Percentiles rank a stretch among this genome's conserved stretches.
These are phyloP conservation scores for Plutomurus gul DNA, from an alignment of 1,140 invertebrate species.

Conservation along the genomic window DNA sequence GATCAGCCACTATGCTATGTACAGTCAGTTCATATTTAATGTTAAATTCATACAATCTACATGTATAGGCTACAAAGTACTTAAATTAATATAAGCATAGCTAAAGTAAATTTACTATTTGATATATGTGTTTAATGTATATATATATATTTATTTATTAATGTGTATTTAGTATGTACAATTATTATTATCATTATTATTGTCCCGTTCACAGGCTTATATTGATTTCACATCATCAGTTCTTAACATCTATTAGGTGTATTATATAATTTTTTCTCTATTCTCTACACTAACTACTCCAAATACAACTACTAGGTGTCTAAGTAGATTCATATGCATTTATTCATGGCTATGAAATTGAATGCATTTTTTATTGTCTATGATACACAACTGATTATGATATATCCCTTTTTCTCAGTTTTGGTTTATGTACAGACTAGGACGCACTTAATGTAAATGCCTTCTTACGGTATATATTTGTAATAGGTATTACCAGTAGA, in stretches of 20 bases:
- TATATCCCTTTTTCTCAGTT: slow-evolving; percentile 35
- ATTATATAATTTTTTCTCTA: background rate
- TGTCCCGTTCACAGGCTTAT: slow-evolving; percentile 49
- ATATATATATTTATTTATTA: too few relatives aligned
- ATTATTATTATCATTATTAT: slow-evolving; percentile 43
- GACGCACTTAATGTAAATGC: slow-evolving; percentile 14
- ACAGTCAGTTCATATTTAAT: background rate
- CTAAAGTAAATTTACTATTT: background rate
- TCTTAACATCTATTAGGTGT: background rate
- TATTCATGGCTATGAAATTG: background rate
- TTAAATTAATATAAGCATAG: background rate
- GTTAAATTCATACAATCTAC: background rate
- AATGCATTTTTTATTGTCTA: slow-evolving; percentile 44
- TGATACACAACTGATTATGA: slow-evolving; percentile 52
- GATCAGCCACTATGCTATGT: background rate
- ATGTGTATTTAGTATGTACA: background rate
- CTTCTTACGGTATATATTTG: background rate
- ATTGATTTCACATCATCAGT: slow-evolving; percentile 7
- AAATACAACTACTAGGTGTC: background rate
- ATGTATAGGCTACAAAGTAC: background rate
- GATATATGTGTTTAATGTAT: background rate
- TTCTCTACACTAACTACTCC: background rate
- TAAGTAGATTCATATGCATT: background rate
- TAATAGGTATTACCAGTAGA: too few relatives aligned
- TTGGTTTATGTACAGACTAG: slow-evolving; percentile 12